Evolutionary conservation across 2,113 vertebrate genomes (phyloP), one percentile per base, ranked within the genome.

Genomic region (Hippocampus abdominalis): DNA sequence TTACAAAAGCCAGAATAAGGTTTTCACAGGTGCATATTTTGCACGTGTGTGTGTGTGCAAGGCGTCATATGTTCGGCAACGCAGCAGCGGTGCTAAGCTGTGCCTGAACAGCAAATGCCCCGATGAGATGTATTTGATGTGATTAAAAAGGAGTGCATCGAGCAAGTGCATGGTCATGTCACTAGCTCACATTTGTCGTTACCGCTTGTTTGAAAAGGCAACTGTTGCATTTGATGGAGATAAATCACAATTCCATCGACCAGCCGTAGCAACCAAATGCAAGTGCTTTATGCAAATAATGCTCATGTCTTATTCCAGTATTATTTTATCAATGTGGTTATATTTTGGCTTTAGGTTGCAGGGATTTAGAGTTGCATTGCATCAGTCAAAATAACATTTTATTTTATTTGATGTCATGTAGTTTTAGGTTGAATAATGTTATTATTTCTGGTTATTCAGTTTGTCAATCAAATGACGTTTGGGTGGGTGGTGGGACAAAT

Each of bases 41-140:
- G 73, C 71, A 27, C 66, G 1, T 56, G 20, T 74, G 32, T 68
- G 49, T 61, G 46, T 64, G 51, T 44, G 69, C 36, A 74, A 72
- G 42, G 29, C 61, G 63, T 68, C 20, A 21, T 68, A 57, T 69
- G 57, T 71, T 64, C 64, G 60, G 68, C 66, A 68, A 10, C 40
- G n/a, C 74, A 65, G 76, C 66, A 40, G 39, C 44, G 74, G 64
- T 69, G 29, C 66, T 72, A 82, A 82, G 69, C 76, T 81, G 74
- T 78, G 73, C 79, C 82, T 80, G 76, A 71, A 86, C 51, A 88
- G 77, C 84, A 84, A 74, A 83, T 82, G 75, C 71, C 62, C 49
- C 49, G 36, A 62, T 67, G 82, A 80, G 25, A 81, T 72, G 27
- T 67, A 69, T 36, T 60, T 73, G 66, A 72, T 72, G 77, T 74